phyloP scores from a whole-genome alignment of 2,797 vertebrate species.

The Tadarida brasiliensis region DNA sequence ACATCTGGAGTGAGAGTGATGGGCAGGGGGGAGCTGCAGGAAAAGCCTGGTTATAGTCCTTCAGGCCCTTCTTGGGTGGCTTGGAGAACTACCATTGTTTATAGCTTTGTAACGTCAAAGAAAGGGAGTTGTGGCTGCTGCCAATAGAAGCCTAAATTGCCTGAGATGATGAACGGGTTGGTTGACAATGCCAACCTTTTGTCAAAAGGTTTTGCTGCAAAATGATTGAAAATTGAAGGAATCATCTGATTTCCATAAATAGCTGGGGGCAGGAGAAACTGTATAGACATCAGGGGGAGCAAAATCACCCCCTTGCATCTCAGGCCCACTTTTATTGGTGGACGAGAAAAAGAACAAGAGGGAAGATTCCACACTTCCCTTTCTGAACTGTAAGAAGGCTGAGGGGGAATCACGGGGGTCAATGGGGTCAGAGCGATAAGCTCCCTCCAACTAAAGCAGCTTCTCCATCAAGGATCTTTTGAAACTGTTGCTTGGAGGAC shows the following conservation, averaged over 20 bases:
- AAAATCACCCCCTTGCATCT: not conserved
- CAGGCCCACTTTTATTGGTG: not conserved
- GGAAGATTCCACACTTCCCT: not conserved
- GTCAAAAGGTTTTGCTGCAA: conserved; percentile 45
- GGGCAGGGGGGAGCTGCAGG: not conserved
- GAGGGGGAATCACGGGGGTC: not conserved
- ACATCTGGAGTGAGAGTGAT: not conserved
- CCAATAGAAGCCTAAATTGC: conserved; percentile 53
- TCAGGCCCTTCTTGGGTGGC: not conserved
- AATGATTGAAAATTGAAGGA: not conserved
- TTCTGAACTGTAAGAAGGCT: not conserved
- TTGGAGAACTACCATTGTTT: not conserved
- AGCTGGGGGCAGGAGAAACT: not conserved
- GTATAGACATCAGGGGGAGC: not conserved
- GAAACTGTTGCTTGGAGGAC: not conserved
- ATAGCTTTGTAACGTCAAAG: conserved; percentile 51
- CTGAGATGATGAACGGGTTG: conserved; percentile 2
- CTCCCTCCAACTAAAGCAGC: not conserved
- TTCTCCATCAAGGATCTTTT: not conserved
- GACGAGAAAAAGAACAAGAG: not conserved
- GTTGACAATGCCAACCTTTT: not conserved
- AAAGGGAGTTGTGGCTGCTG: conserved; percentile 14
- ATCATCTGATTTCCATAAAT: not conserved
- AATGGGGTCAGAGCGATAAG: not conserved
- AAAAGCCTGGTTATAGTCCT: not conserved